phyloP scores from a whole-genome alignment of 2,797 vertebrate species.

The Tokudaia tokunoshimensis region DNA sequence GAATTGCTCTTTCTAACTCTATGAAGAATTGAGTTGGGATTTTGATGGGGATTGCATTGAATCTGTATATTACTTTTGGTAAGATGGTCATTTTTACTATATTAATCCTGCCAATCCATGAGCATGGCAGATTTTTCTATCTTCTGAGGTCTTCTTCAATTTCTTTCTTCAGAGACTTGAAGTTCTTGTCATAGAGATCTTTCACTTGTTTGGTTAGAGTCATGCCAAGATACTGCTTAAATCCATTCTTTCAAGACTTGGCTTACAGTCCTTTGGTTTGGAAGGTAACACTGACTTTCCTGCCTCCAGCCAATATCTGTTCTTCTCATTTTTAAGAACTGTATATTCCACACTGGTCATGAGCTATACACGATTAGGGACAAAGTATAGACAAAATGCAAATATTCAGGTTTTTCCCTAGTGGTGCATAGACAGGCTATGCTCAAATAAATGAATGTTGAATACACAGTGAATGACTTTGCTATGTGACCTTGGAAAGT shows the following conservation, averaged over 20 bases:
- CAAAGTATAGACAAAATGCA: not conserved
- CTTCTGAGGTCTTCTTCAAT: too few relatives aligned
- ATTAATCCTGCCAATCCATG: too few relatives aligned
- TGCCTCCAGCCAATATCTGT: not conserved
- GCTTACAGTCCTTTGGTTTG: not conserved
- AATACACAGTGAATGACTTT: not conserved
- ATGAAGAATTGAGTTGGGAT: too few relatives aligned
- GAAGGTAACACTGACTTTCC: not conserved
- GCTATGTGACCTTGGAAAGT: constrained; percentile 43
- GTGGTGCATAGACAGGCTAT: not conserved
- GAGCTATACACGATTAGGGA: not conserved
- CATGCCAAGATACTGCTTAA: too few relatives aligned
- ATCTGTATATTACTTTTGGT: too few relatives aligned
- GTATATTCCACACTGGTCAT: not conserved
- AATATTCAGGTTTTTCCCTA: constrained; percentile 14
- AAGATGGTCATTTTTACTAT: too few relatives aligned
- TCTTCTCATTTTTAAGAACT: not conserved
- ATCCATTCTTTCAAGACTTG: constrained; percentile 11
- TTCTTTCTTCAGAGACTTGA: too few relatives aligned
- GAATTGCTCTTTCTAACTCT: too few relatives aligned
- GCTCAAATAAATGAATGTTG: not conserved
- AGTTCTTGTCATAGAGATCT: too few relatives aligned
- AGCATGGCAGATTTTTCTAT: too few relatives aligned
- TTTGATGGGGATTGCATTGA: too few relatives aligned
- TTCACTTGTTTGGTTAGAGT: too few relatives aligned